These are phyloP conservation scores for Microtus richardsoni DNA, from an alignment of 2,113 vertebrate species.

Conservation along the genomic window DNA sequence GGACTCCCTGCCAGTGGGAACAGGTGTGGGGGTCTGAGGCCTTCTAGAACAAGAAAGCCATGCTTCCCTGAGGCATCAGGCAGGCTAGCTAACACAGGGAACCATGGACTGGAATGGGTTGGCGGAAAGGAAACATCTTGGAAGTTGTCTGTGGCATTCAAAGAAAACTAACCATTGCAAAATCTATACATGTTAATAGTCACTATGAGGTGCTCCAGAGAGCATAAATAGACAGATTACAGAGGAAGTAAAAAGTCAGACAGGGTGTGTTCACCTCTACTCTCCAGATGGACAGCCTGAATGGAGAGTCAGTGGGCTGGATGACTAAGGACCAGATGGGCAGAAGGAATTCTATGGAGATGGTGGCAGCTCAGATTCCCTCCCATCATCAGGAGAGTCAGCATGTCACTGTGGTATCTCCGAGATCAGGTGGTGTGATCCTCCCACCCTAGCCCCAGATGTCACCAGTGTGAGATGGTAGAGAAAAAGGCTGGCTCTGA, in stretches of 20 bases:
- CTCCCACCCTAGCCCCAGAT: not conserved
- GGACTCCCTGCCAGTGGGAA: not conserved
- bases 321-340: not conserved
- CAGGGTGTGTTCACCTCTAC: not conserved
- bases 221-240: not conserved
- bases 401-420: not conserved
- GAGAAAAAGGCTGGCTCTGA: not conserved
- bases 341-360: not conserved
- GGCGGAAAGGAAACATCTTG: not conserved
- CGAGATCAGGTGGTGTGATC: not conserved
- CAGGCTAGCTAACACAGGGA: not conserved
- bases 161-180: not conserved
- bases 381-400: not conserved
- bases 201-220: not conserved
- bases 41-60: not conserved
- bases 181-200: not conserved
- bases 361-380: not conserved
- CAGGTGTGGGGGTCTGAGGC: not conserved
- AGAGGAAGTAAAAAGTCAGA: not conserved
- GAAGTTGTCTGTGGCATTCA: not conserved
- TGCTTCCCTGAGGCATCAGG: not conserved
- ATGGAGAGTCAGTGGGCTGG: not conserved
- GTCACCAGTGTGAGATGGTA: not conserved
- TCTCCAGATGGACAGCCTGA: slow-evolving; percentile 12
- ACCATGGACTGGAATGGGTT: not conserved